Evolutionary conservation across 2,113 vertebrate species (phyloP).

Genomic region (Channa maculata): DNA sequence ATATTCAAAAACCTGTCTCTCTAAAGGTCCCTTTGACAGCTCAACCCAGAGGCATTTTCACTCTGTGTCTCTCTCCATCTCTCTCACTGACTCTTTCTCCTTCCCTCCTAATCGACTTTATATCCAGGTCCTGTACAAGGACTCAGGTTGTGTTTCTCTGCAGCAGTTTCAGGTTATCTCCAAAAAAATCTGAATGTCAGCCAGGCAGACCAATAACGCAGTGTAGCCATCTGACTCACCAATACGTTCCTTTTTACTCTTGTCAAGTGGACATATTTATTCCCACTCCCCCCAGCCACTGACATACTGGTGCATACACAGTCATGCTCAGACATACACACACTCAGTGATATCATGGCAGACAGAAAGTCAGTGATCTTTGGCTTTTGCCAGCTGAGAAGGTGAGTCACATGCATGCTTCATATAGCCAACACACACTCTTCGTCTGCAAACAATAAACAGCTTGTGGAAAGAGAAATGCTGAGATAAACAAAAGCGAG

Average conservation of each 20-base stretch:
- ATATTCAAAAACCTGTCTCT: slow-evolving; percentile 41
- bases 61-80: not conserved
- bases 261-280: slow-evolving; percentile 18
- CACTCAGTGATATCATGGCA: not conserved
- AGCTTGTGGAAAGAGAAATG: not conserved
- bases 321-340: not conserved
- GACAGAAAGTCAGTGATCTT: slow-evolving; percentile 10
- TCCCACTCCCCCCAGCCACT: not conserved
- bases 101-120: slow-evolving; percentile 43
- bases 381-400: slow-evolving; percentile 5
- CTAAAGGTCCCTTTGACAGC: slow-evolving; percentile 52
- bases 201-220: slow-evolving; percentile 38
- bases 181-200: slow-evolving; percentile 48
- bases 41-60: slow-evolving; percentile 43
- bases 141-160: slow-evolving; percentile 43
- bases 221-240: slow-evolving; percentile 27
- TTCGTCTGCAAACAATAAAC: not conserved
- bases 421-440: not conserved
- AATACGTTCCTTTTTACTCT: slow-evolving; percentile 19
- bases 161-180: slow-evolving; percentile 44
- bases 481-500: not conserved
- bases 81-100: not conserved
- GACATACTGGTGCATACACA: not conserved
- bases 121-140: slow-evolving; percentile 34
- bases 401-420: not conserved